Base-by-base conservation (phyloP, 1,140 invertebrate genomes). In the Antheraea mylitta region DNA sequence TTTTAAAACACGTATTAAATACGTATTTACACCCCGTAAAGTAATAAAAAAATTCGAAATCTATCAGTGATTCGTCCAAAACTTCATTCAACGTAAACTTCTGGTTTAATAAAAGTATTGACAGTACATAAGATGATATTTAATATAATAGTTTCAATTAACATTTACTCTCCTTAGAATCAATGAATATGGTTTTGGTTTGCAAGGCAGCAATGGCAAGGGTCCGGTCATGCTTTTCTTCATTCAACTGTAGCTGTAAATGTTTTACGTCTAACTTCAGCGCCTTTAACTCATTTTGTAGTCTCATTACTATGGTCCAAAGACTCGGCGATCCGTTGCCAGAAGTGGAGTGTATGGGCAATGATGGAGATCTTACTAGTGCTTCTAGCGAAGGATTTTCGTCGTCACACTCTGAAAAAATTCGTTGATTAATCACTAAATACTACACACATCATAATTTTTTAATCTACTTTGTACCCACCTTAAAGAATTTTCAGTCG, bases 101-200 rank as follows among this genome's bases (percentile, higher is more conserved):
- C n/a, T n/a, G n/a, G n/a, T n/a, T n/a, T n/a, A n/a, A n/a, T n/a
- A n/a, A n/a, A n/a, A n/a, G n/a, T n/a, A n/a, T 30, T 36, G 2
- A 11, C 19, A 22, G 19, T 19, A 19, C 4, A 19, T 19, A 30
- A 36, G 4, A 61, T 10, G 7, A 30, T 61, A 61, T 61, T 61
- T 61, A 61, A 61, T 61, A 11, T 36, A 19, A 69, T 64, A 53
- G 7, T 53, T 53, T 53, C 45, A 58, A 67, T 70, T 65, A 92
- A 77, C 92, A 93, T 83, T 93, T 93, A 69, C 90, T 92, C 76
- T 93, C 92, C 80, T 92, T 93, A 48, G 87, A 90, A 67, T 92
- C 90, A 75, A 85, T 86, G 36, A 91, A 83, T 71, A 91, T 82
- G 69, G 85, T 86, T 70, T 86, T 87, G 18, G 91, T 81, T 66